A percentile compares a stretch with the other conserved stretches of the same genome.
Evolutionary conservation across 2,888 invertebrate genomes (phyloP).

Genomic region (Calameuta idolon): DNA sequence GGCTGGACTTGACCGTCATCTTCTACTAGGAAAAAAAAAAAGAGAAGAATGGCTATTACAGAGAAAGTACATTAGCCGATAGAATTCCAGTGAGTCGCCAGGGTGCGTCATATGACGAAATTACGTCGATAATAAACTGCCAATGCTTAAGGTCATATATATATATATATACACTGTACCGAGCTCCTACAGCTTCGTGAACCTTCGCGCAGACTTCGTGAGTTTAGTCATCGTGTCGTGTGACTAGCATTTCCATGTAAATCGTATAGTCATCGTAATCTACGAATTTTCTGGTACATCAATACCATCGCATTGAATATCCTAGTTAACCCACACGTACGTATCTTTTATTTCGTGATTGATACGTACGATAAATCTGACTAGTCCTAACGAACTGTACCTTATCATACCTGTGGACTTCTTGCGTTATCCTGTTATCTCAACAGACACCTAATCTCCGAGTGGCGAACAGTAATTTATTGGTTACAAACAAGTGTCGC

Average conservation of each 20-base stretch:
- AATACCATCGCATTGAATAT: background rate
- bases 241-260: background rate
- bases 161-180: background rate
- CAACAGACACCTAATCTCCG: background rate
- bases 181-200: background rate
- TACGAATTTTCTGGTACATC: background rate
- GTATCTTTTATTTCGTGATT: slow-evolving; percentile 16
- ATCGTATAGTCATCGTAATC: background rate
- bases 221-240: background rate
- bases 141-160: no score
- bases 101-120: background rate
- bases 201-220: background rate
- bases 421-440: background rate
- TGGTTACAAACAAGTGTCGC: background rate
- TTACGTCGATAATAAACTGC: background rate
- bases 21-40: background rate
- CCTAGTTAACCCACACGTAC: background rate
- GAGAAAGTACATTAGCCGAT: slow-evolving; percentile 17
- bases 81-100: background rate
- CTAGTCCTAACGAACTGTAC: slow-evolving; percentile 38
- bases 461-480: background rate
- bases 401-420: background rate
- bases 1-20: background rate
- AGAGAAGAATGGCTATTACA: background rate
- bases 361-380: slow-evolving; percentile 27